These are phyloP conservation scores for Cranoglanis bouderius DNA, from an alignment of 2,113 vertebrate species.

Conservation along the genomic window DNA sequence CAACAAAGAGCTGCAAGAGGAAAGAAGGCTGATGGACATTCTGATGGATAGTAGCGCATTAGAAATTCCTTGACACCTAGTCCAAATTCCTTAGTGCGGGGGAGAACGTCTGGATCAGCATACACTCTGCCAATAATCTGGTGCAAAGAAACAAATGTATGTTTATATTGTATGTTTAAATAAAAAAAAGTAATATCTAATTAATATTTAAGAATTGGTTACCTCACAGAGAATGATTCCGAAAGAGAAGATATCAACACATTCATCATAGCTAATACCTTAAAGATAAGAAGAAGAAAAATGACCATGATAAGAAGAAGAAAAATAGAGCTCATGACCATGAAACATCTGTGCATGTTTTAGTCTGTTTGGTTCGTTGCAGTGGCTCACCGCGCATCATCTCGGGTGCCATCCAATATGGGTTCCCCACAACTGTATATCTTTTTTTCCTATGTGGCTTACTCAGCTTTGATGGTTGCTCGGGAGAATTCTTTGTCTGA, in stretches of 20 bases:
- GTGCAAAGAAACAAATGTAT: not conserved
- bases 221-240: constrained; percentile 96
- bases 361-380: not conserved
- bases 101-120: constrained; percentile 92
- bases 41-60: constrained; percentile 81
- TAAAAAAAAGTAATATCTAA: not conserved
- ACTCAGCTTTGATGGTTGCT: constrained; percentile 73
- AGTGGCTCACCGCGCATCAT: constrained; percentile 89
- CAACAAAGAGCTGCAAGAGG: constrained; percentile 89
- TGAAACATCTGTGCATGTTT: not conserved
- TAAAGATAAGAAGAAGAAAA: not conserved
- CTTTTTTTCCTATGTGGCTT: constrained; percentile 87
- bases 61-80: constrained; percentile 86
- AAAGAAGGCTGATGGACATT: constrained; percentile 87
- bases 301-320: not conserved
- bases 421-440: constrained; percentile 96
- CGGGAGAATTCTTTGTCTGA: constrained; percentile 59
- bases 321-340: not conserved
- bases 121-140: constrained; percentile 94
- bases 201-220: not conserved
- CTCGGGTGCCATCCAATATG: constrained; percentile 99
- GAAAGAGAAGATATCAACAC: constrained; percentile 95
- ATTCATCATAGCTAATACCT: constrained; percentile 95
- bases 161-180: not conserved
- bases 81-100: constrained; percentile 89